These are phyloP conservation scores for Tapirus indicus DNA, from an alignment of 2,797 vertebrate genomes.

Conservation along the genomic window DNA sequence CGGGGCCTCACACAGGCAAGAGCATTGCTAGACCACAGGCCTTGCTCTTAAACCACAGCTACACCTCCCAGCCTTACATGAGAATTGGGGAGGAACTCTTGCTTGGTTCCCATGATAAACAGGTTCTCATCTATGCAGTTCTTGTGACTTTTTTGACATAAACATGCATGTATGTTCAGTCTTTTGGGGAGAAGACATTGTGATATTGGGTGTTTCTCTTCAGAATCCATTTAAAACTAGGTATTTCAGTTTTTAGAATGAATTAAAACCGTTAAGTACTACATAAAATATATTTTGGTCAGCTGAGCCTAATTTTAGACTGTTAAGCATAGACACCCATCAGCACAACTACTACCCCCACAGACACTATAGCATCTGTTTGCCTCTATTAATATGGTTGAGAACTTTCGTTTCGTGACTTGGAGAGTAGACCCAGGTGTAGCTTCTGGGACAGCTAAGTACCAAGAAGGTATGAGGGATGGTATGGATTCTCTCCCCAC, in stretches of 20 bases:
- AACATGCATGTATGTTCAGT: neutral
- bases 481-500: neutral
- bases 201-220: neutral
- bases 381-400: neutral
- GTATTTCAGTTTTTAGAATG: neutral
- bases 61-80: neutral
- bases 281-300: neutral
- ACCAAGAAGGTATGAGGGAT: neutral
- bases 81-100: neutral
- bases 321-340: neutral
- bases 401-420: neutral
- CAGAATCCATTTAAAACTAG: neutral
- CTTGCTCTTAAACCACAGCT: slow-evolving; percentile 4
- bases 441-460: neutral
- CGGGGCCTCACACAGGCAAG: neutral
- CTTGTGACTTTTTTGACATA: neutral
- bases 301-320: neutral
- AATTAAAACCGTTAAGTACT: neutral
- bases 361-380: neutral
- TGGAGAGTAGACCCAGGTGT: neutral
- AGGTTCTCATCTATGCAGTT: neutral
- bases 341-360: neutral
- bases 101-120: neutral
- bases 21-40: slow-evolving; percentile 1
- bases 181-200: neutral